Percentiles rank a stretch among this genome's conserved stretches.
Conservation (phyloP, 2,888 invertebrate species). For the Palloptera scutellata region DNA sequence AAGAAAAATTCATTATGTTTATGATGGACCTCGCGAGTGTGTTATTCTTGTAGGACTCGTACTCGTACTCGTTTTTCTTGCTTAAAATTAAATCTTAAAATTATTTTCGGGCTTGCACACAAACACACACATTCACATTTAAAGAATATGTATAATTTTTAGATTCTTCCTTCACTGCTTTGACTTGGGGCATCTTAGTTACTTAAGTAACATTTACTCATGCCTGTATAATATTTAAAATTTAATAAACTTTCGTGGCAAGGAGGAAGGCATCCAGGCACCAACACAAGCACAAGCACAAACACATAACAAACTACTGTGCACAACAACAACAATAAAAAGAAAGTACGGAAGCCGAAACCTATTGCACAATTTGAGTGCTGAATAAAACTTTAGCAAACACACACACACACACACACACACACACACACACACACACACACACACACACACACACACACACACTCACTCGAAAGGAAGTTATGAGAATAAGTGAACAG, state of each 20-base stretch:
- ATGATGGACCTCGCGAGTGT: too few relatives aligned
- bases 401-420: conserved; percentile 8
- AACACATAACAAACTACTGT: conserved; percentile 20
- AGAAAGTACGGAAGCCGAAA: conserved; percentile 7
- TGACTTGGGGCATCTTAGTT: background rate
- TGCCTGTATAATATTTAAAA: too few relatives aligned
- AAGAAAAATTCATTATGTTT: too few relatives aligned
- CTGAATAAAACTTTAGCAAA: too few relatives aligned
- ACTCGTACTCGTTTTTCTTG: too few relatives aligned
- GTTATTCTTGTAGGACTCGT: too few relatives aligned
- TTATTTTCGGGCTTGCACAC: too few relatives aligned
- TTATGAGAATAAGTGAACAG: conserved; percentile 6
- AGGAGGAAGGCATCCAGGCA: conserved; percentile 35
- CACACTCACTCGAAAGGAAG: background rate
- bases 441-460: background rate
- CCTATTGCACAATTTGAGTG: background rate
- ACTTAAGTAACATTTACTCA: background rate
- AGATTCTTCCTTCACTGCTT: background rate
- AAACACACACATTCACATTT: background rate
- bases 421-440: background rate
- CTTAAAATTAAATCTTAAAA: too few relatives aligned
- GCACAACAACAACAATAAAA: background rate
- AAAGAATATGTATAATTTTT: too few relatives aligned
- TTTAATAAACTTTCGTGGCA: too few relatives aligned
- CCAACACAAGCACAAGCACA: conserved; percentile 36